phyloP scores from a whole-genome alignment of 2,888 invertebrate genomes.

The Phytoseiulus persimilis region DNA sequence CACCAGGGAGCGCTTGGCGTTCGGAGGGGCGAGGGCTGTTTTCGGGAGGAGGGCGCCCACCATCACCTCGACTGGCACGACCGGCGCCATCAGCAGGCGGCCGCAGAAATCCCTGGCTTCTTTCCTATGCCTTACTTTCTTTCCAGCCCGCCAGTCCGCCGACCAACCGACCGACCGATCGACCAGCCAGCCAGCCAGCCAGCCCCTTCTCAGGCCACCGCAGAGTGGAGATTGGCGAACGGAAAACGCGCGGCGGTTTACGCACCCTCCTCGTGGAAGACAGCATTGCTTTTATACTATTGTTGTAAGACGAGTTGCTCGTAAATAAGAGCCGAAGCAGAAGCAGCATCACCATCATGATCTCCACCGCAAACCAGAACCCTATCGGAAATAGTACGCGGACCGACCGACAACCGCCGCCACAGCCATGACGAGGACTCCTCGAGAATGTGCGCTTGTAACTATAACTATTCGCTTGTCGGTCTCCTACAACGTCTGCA shows the following conservation, averaged over 20 bases:
- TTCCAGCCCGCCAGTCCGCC: no score
- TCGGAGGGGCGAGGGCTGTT: background rate
- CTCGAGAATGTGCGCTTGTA: background rate
- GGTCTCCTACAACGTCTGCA: background rate
- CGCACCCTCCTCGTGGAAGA: background rate
- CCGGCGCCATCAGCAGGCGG: background rate
- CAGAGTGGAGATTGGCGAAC: background rate
- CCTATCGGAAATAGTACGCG: background rate
- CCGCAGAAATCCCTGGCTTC: background rate
- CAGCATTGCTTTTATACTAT: conserved; percentile 5
- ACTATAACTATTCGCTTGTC: background rate
- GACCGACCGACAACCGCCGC: background rate
- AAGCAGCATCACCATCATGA: background rate
- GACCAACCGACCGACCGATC: background rate
- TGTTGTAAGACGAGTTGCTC: background rate
- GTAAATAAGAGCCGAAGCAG: conserved; percentile 5
- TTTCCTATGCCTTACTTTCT: background rate
- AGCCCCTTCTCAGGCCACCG: background rate
- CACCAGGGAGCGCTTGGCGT: background rate
- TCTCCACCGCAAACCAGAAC: background rate
- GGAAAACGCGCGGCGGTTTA: background rate
- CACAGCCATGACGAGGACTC: background rate
- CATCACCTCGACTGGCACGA: background rate
- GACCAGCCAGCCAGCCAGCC: background rate
- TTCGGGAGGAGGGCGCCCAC: background rate